Conservation (phyloP, 2,113 vertebrate genomes). For the Erpornis zantholeuca region DNA sequence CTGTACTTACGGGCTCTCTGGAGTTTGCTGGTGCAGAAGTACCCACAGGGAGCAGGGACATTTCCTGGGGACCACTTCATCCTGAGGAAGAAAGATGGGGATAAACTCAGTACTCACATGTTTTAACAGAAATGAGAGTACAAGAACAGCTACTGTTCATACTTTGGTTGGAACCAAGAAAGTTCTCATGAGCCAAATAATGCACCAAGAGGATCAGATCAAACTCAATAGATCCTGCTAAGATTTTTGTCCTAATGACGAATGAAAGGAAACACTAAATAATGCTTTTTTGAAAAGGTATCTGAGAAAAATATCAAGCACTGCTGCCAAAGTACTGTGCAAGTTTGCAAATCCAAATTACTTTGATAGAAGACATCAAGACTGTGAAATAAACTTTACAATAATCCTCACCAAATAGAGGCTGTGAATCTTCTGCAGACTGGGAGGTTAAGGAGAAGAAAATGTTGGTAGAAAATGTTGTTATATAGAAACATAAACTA, state of each 20-base stretch:
- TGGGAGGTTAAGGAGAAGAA: neutral
- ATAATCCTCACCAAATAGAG: neutral
- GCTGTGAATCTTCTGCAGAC: neutral
- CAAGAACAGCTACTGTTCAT: neutral
- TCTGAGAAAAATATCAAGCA: neutral
- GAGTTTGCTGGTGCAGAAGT: neutral
- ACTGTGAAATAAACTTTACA: neutral
- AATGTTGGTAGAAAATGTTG: neutral
- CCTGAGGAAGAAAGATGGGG: neutral
- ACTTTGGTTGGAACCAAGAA: neutral
- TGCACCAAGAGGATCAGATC: neutral
- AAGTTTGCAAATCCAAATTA: neutral
- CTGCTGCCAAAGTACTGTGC: neutral
- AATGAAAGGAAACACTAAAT: neutral
- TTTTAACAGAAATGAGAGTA: neutral
- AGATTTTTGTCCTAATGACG: neutral
- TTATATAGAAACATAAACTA: no score
- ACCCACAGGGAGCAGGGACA: rapidly evolving
- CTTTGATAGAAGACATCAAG: neutral
- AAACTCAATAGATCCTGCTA: neutral
- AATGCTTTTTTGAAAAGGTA: neutral
- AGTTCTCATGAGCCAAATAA: neutral
- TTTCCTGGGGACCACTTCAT: neutral
- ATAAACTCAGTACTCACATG: neutral
- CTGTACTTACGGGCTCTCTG: neutral